Percentiles rank a stretch among this genome's conserved stretches.
phyloP scores from a whole-genome alignment of 2,797 vertebrate species.

The Pempheris klunzingeri region DNA sequence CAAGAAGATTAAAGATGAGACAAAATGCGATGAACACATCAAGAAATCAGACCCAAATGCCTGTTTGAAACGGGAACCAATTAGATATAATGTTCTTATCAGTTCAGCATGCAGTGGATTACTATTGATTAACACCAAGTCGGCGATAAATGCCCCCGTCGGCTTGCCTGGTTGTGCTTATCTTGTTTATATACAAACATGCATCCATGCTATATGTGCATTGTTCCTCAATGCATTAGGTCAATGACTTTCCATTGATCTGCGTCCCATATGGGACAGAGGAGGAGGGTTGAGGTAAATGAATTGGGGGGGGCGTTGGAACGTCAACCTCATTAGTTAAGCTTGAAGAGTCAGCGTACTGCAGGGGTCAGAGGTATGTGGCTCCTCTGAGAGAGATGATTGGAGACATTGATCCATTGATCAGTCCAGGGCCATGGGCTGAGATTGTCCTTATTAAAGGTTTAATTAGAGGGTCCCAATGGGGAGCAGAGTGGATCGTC shows the following conservation, averaged over 20 bases:
- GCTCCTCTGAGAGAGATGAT: slow-evolving; percentile 75
- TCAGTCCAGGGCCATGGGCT: slow-evolving; percentile 69
- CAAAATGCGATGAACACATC: slow-evolving; percentile 11
- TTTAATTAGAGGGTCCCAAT: slow-evolving; percentile 76
- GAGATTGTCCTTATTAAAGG: slow-evolving; percentile 74
- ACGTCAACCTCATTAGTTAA: slow-evolving; percentile 74
- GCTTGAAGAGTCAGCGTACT: slow-evolving; percentile 63
- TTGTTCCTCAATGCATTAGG: slow-evolving; percentile 69
- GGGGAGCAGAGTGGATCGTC: slow-evolving; percentile 36
- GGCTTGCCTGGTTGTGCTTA: slow-evolving; percentile 31
- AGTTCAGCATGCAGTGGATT: slow-evolving; percentile 56
- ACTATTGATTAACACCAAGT: slow-evolving; percentile 68
- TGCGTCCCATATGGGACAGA: slow-evolving; percentile 49
- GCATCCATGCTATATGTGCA: slow-evolving; percentile 39
- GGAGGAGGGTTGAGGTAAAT: slow-evolving; percentile 71
- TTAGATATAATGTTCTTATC: slow-evolving; percentile 64
- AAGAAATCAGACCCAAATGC: slow-evolving; percentile 22
- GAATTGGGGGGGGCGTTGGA: slow-evolving; percentile 70
- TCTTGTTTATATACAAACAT: slow-evolving; percentile 66
- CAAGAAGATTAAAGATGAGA: neutral
- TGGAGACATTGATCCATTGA: slow-evolving; percentile 82
- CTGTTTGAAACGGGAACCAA: slow-evolving; percentile 43
- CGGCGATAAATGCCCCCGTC: slow-evolving; percentile 51
- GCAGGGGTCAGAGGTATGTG: slow-evolving; percentile 65
- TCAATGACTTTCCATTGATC: slow-evolving; percentile 79